Evolutionary conservation across 1,140 invertebrate species (phyloP), one percentile per base, ranked within the genome.

Genomic region (Hesperophylax magnus): DNA sequence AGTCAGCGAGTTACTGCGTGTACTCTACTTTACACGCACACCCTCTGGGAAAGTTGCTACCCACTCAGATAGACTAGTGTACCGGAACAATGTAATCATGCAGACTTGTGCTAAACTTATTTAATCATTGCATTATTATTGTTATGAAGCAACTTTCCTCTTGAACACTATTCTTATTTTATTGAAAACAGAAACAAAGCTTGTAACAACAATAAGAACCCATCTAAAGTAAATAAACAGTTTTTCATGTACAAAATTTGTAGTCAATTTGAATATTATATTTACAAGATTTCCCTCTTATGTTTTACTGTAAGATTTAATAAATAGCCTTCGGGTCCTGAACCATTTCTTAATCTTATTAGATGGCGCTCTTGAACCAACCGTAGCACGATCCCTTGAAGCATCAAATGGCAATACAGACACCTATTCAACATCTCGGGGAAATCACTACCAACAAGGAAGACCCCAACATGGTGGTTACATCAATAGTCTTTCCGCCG

Each of bases 61-160:
- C n/a, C 69, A 47, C 67, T 74, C 22, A 56, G 47, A 47, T 72
- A 74, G 67, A 53, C 78, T 78, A 39, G 54, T 72, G 65, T 81
- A 14, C 39, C 39, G 39, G 77, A 75, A 79, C 71, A 2, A 61
- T 34, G 47, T 47, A 77, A 83, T 71, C 77, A 78, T 78, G 53
- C 61, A 80, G 47, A 71, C 15, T 78, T 71, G 78, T 82, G 82
- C 82, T 80, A 78, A 67, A 83, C 58, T 81, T 81, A 83, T 83
- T 81, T 83, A 77, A 77, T 80, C 81, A 53, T 77, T 58, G 58
- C 61, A 79, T 79, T 58, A 78, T 76, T 82, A 82, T 79, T 79
- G 54, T 79, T 78, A 74, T 82, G 31, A 82, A 80, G 81, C 81
- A 78, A 79, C 82, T 83, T 83, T 83, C 82, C 77, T 79, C 31